Base-by-base conservation (phyloP, 2,888 invertebrate species). In the Drosophila meridionalis region DNA sequence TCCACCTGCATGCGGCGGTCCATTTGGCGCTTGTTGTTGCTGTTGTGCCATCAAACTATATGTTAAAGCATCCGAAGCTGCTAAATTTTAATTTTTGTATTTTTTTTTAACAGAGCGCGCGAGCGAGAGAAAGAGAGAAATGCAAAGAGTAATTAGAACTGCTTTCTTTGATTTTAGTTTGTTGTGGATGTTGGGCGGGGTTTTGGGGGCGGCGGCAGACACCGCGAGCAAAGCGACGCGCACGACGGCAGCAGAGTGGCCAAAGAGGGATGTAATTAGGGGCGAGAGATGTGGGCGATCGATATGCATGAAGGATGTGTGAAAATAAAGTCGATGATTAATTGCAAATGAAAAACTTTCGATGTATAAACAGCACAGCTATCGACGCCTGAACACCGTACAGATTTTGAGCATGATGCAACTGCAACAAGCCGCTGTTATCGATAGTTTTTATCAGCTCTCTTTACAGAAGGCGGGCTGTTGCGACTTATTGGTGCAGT, bases 41-140 rank as follows among this genome's bases (percentile, higher is more conserved):
- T 78, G 78, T 72, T 93, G 92, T 83, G 93, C 92, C 93, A 93
- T 93, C 91, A 92, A 91, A 91, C 90, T 92, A 87, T 91, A 91
- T 80, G 91, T 92, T 89, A 92, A 90, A 70, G 90, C 91, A 91
- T 93, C 93, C 90, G 91, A 87, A 88, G 91, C 87, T 88, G 90
- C 92, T 92, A 81, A 71, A 84, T 82, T 76, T 52, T 20, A 20
- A 20, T 20, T 62, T 48, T 34, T n/a, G n/a, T n/a, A n/a, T 9
- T 43, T 48, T 62, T 58, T 64, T 28, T 38, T 20, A 60, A 65
- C 11, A 38, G 40, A 42, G 42, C 52, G 38, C 26, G 58, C 47
- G 40, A 8, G 42, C 58, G 59, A 74, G 66, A 67, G 59, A 78
- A 57, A 75, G 69, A 78, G 69, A 78, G 56, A 79, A 85, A 76